Conservation (phyloP, 2,888 invertebrate genomes). For the Sinopyrophorus schimmeli region DNA sequence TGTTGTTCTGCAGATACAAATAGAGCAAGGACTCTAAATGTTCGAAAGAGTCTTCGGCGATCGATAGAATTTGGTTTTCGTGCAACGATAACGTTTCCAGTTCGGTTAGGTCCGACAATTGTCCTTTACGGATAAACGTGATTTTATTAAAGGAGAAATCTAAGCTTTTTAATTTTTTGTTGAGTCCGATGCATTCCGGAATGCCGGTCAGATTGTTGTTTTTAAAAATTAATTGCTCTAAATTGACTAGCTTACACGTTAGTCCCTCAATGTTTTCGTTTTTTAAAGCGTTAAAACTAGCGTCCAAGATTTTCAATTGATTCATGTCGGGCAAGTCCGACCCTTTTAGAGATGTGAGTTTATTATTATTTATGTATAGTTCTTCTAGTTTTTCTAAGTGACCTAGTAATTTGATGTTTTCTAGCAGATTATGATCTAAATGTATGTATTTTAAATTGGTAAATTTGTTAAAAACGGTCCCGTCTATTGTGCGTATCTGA, state of each 20-base stretch:
- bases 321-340: not conserved
- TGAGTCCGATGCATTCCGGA: slow-evolving; percentile 12
- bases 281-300: slow-evolving; percentile 3
- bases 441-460: not conserved
- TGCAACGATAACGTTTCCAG: slow-evolving; percentile 51
- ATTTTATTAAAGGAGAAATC: slow-evolving; percentile 10
- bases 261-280: slow-evolving; percentile 2
- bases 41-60: slow-evolving; percentile 46
- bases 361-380: slow-evolving; percentile 48
- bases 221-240: slow-evolving; percentile 34
- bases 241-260: slow-evolving; percentile 2
- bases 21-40: not conserved
- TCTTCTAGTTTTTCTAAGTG: slow-evolving; percentile 47
- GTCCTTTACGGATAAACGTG: not conserved
- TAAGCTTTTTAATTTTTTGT: slow-evolving; percentile 10
- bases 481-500: not conserved
- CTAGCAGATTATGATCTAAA: slow-evolving; percentile 35
- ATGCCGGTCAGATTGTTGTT: slow-evolving; percentile 51
- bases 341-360: slow-evolving; percentile 36
- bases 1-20: slow-evolving; percentile 10
- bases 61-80: slow-evolving; percentile 47
- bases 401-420: slow-evolving; percentile 46
- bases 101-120: slow-evolving; percentile 30
- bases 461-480: not conserved
- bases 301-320: slow-evolving; percentile 6